Evolutionary conservation across 2,797 vertebrate genomes (phyloP).

Genomic region (Manis crassicaudata): DNA sequence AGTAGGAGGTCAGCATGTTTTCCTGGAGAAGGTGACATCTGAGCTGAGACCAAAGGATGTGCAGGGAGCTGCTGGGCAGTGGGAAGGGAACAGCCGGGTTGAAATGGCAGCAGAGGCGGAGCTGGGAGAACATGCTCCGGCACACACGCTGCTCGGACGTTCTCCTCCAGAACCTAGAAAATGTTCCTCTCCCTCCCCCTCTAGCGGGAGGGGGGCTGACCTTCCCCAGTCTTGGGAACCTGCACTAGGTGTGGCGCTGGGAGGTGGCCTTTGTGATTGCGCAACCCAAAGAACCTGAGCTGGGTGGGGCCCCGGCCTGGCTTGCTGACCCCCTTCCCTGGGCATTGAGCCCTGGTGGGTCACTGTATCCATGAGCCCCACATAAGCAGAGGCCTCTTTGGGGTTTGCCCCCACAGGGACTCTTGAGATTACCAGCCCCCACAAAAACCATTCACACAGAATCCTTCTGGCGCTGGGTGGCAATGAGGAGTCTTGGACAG

Average conservation of each 20-base stretch:
- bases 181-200: neutral
- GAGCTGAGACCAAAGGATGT: neutral
- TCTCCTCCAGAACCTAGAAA: neutral
- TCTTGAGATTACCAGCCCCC: too few species aligned
- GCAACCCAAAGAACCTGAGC: neutral
- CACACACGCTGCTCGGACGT: accelerated
- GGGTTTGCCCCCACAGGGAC: neutral
- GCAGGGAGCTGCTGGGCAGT: accelerated
- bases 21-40: neutral
- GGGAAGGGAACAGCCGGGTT: neutral
- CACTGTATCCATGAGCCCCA: neutral
- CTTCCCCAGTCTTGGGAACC: neutral
- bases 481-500: too few species aligned
- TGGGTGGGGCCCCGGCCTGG: neutral
- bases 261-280: neutral
- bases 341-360: neutral
- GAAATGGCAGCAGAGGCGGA: too few species aligned
- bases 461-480: neutral
- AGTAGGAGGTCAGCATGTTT: neutral
- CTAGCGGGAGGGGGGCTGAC: too few species aligned
- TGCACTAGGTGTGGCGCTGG: neutral
- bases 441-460: accelerated
- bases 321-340: neutral
- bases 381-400: neutral
- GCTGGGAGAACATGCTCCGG: accelerated